Evolutionary conservation across 1,140 invertebrate species (phyloP).

Genomic region (Teleogryllus occipitalis): DNA sequence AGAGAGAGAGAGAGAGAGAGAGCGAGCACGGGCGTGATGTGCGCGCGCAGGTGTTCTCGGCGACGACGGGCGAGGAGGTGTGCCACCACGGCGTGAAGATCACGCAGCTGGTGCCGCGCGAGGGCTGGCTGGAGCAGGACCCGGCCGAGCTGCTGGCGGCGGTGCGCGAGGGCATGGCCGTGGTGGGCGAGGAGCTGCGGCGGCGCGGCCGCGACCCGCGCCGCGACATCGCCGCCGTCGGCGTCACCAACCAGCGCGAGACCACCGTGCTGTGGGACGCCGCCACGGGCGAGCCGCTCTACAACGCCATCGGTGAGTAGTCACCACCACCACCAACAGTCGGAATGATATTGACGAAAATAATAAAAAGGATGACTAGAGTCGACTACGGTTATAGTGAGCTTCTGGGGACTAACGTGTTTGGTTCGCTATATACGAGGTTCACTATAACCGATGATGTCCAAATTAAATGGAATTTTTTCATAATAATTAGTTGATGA

Average conservation of each 20-base stretch:
- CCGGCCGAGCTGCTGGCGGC: conserved; percentile 74
- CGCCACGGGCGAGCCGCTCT: conserved; percentile 73
- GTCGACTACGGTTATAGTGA: no score
- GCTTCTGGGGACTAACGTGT: no score
- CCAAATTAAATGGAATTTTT: no score
- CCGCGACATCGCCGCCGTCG: conserved; percentile 57
- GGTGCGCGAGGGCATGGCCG: conserved; percentile 65
- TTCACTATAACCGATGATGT: no score
- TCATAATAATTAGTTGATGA: no score
- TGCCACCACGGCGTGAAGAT: conserved; percentile 79
- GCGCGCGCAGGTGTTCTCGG: conserved; percentile 65
- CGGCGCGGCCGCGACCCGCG: conserved; percentile 54
- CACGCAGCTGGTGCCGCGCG: conserved; percentile 64
- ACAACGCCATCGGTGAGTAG: conserved; percentile 83
- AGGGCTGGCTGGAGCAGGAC: conserved; percentile 95
- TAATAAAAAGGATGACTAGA: no score
- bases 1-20: no score
- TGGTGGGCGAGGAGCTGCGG: conserved; percentile 51
- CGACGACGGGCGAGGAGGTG: conserved; percentile 71
- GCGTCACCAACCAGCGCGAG: conserved; percentile 90
- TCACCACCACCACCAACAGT: no score
- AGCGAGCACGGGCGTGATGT: neutral
- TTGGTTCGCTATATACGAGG: no score
- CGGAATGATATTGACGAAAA: no score
- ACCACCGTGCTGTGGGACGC: conserved; percentile 91